Base-by-base conservation (phyloP, 2,888 invertebrate genomes). In the Oscheius sp. region DNA sequence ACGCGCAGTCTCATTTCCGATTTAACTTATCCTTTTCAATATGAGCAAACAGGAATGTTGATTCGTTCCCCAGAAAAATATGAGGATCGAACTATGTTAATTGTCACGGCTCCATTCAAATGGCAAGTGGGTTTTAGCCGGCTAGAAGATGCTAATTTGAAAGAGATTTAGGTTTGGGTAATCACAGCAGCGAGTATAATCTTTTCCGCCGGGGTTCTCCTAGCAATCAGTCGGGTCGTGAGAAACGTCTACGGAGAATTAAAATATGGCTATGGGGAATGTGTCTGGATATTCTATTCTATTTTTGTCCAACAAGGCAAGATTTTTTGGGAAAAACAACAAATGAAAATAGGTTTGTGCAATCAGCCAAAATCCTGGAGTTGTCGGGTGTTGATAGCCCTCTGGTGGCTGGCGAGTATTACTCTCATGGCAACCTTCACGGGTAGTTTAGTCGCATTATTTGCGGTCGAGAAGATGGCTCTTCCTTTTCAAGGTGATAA, bases 11-110 rank as follows among this genome's bases (percentile, higher is more conserved):
- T 75, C 1, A 76, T 80, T 25, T 71, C 79, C 1, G 81, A 82
- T 68, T 72, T 88, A 75, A 88, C 89, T 4, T 80, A 78, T 65
- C 82, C 82, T 0, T 82, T 84, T 53, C 75, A 82, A 58, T 81
- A 73, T 45, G 81, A 82, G 46, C 71, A 73, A 6, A 81, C 84
- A n/a, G 84, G 76, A 23, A 78, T 78, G 46, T 67, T 78, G 71
- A 76, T 78, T 17, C 69, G 72, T 25, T 73, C 79, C 0, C 84
- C 82, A 0, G 80, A 81, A 50, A 76, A 78, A 57, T 81, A 75
- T 58, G 73, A 71, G 20, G 80, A 82, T 42, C 73, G 82, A 39
- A 79, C 79, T 0, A 71, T 80, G 42, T 71, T 83, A 0, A 82
- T 84, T 34, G 81, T 84, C 12, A 81, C 81, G 4, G 75, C 76